Conservation (phyloP, 2,113 vertebrate species). For the Aix galericulata region DNA sequence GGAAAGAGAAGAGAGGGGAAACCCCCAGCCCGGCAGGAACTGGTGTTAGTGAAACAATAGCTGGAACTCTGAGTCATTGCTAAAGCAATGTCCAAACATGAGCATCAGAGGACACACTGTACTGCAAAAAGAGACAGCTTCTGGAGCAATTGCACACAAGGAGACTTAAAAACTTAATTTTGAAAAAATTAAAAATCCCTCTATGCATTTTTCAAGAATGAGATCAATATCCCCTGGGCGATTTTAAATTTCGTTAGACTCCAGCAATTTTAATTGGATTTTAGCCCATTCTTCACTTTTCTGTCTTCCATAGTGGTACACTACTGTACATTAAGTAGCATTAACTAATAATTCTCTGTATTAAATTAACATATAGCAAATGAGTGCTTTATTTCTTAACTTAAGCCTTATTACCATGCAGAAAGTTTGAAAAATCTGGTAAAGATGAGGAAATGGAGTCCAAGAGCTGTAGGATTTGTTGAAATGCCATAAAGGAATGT, state of each 20-base stretch:
- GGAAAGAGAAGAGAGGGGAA: slow-evolving; percentile 35
- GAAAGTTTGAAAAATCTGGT: background rate
- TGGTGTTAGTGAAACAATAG: slow-evolving; percentile 50
- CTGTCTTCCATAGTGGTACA: background rate
- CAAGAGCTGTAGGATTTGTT: background rate
- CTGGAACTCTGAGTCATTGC: slow-evolving; percentile 58
- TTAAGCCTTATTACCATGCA: background rate
- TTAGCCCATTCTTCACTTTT: background rate
- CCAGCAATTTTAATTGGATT: background rate
- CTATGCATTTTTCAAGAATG: background rate
- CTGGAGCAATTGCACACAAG: background rate
- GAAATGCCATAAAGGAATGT: background rate
- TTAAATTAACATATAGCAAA: background rate
- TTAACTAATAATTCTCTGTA: background rate
- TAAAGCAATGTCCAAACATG: slow-evolving; percentile 11
- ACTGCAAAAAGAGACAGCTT: slow-evolving; percentile 17
- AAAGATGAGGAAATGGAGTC: background rate
- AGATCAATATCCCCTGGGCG: background rate
- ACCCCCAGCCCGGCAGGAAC: slow-evolving; percentile 16
- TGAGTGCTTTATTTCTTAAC: background rate
- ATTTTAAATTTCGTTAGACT: slow-evolving; percentile 24
- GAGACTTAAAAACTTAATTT: background rate
- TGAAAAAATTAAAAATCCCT: background rate
- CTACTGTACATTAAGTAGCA: background rate
- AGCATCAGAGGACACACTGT: slow-evolving; percentile 45